These are phyloP conservation scores for Telmatherina bonti DNA, from an alignment of 2,797 vertebrate genomes.

Conservation along the genomic window DNA sequence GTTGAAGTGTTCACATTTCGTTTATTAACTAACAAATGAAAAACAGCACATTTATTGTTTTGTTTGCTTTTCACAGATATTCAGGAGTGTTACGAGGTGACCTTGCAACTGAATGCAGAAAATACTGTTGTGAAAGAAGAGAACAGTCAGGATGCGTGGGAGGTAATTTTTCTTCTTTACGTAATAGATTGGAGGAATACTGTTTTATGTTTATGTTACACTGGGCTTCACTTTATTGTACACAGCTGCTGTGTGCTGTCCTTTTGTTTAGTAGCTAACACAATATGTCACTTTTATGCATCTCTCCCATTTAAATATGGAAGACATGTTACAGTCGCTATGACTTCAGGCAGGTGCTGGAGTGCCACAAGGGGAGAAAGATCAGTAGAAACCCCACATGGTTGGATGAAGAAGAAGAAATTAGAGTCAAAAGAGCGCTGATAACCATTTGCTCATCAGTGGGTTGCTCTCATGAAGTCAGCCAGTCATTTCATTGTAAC, in stretches of 20 bases:
- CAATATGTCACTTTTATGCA: constrained; percentile 47
- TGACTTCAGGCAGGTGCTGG: constrained; percentile 47
- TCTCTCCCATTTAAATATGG: constrained; percentile 38
- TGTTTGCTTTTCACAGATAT: constrained; percentile 78
- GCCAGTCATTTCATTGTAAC: constrained; percentile 60
- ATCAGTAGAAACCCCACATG: constrained; percentile 23
- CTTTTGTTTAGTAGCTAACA: constrained; percentile 24
- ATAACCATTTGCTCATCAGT: constrained; percentile 66
- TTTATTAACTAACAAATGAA: constrained; percentile 24
- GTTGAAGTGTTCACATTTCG: constrained; percentile 6
- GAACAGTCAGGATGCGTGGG: constrained; percentile 64
- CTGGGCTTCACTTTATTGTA: not conserved
- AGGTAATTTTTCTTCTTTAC: constrained; percentile 76
- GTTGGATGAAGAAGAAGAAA: constrained; percentile 47
- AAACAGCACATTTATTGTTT: constrained; percentile 44
- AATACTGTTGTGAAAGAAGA: constrained; percentile 75
- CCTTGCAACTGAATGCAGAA: constrained; percentile 81
- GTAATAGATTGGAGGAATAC: constrained; percentile 49
- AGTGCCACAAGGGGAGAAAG: constrained; percentile 36
- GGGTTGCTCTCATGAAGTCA: constrained; percentile 60
- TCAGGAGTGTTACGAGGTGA: constrained; percentile 88
- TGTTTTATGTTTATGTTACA: constrained; percentile 52
- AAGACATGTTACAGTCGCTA: constrained; percentile 20
- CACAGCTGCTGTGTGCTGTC: constrained; percentile 2
- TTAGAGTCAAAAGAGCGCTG: constrained; percentile 67